Base-by-base conservation (phyloP, 2,797 vertebrate genomes). In the Sorex maritimensis region DNA sequence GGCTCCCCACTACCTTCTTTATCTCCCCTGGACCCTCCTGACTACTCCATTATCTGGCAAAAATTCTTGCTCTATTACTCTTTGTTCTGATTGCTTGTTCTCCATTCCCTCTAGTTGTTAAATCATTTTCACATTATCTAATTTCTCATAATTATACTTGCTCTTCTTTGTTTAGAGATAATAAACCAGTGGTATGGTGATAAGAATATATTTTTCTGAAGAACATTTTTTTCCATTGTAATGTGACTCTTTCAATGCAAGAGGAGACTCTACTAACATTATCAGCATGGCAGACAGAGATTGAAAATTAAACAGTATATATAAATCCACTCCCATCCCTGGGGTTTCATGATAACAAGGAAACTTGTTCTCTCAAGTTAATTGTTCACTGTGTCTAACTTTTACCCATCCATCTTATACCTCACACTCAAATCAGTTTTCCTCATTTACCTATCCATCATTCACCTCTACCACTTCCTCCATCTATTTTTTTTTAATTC, bases 61-160 rank as follows among this genome's bases (percentile, higher is more conserved):
- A 83, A 75, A 58, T 30, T 88, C 30, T 10, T 44, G 9, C 38
- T 71, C 26, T 73, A 14, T 69, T 34, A 85, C 19, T 77, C 9
- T 68, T 82, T 79, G 6, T 90, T 86, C 77, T 88, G 41, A 68
- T 77, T 52, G 19, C 41, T 26, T 85, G 17, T 41, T 26, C 28
- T 28, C 41, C 79, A 78, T 69, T 24, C 34, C 41, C 46, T 38
- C 11, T 67, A 82, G 38, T 83, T 28, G 11, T 65, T 83, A 92
- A 77, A 73, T 88, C 63, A 75, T 90, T 87, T 89, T 77, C 30
- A 85, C 74, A 61, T 90, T 82, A 79, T 79, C 78, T 83, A 91
- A 87, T 17, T 87, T 92, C 17, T 91, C 44, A 92, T 94, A n/a
- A 82, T 85, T 90, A 81, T 61, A 82, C 44, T 81, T 73, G 49